Conservation (phyloP, 2,113 vertebrate genomes). For the Oreochromis tanganicae region DNA sequence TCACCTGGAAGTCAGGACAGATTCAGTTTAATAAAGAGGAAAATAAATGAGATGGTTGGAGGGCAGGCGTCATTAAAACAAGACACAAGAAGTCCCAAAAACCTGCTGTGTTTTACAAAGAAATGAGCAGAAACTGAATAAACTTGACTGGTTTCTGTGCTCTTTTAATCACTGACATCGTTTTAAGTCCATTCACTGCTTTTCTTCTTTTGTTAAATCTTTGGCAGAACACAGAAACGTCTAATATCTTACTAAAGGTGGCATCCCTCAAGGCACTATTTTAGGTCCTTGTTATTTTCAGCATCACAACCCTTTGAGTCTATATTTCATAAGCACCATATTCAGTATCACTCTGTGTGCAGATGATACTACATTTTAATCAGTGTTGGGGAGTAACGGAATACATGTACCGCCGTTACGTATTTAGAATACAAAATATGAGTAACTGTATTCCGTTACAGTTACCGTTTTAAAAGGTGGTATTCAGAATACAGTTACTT, state of each 20-base stretch:
- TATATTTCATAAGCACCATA: neutral
- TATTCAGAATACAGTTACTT: no score
- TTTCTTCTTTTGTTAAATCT: neutral
- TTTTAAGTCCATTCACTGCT: neutral
- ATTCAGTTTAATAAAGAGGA: neutral
- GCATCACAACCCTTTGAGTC: neutral
- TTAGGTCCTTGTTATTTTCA: neutral
- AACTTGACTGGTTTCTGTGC: neutral
- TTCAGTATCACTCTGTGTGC: neutral
- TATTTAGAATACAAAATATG: no score
- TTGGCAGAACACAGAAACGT: neutral
- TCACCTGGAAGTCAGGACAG: conserved; percentile 65
- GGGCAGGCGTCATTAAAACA: neutral
- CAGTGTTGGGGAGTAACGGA: no score
- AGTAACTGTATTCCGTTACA: no score
- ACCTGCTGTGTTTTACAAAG: neutral
- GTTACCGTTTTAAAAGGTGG: no score
- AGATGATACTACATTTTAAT: neutral
- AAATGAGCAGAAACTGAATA: neutral
- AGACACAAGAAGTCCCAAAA: neutral
- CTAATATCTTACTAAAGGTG: neutral
- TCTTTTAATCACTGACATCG: neutral
- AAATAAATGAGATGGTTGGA: neutral
- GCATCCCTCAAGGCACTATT: neutral
- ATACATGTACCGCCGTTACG: no score